Base-by-base conservation (phyloP, 2,113 vertebrate species). In the Epinephelus moara region DNA sequence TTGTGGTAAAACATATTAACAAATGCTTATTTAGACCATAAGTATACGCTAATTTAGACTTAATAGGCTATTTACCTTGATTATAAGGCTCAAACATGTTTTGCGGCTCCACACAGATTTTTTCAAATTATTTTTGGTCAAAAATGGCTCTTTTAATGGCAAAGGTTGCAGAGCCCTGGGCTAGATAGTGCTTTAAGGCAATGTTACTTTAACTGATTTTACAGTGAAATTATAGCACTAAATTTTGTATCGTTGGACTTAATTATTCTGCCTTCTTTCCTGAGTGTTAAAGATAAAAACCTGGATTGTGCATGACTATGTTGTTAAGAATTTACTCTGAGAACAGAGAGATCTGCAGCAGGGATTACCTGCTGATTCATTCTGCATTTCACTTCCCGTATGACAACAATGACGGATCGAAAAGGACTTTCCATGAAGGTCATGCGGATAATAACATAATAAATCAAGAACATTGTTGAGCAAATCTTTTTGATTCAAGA, bases 301-400 rank as follows among this genome's bases (percentile, higher is more conserved):
- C 50, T 25, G 33, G 2, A 33, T 21, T 64, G 14, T 59, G n/a
- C 27, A 33, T 15, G 15, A 55, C 4, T 45, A 45, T 11, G 11
- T 45, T 45, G 2, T 45, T 45, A 45, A 45, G 42, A 45, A 45
- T 63, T 25, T 10, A 12, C 1, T 52, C 30, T 50, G 55, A 68
- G 18, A 27, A 25, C 2, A 0, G 7, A n/a, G 23, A 30, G 75
- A 27, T 37, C n/a, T 45, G 25, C 13, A 56, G 23, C 50, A 23
- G 37, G 2, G 21, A 57, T 63, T 70, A 62, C 45, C 56, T 47
- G 64, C 64, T 52, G 50, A 42, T 55, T 73, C 49, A 56, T 57
- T 49, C 47, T 56, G 21, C 57, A 62, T 50, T 47, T 70, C 49
- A 37, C 40, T 27, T 42, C 30, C 37, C 47, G 61, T 6, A 25